Evolutionary conservation across 1,140 invertebrate species (phyloP).

Genomic region (Megalonaias nervosa): DNA sequence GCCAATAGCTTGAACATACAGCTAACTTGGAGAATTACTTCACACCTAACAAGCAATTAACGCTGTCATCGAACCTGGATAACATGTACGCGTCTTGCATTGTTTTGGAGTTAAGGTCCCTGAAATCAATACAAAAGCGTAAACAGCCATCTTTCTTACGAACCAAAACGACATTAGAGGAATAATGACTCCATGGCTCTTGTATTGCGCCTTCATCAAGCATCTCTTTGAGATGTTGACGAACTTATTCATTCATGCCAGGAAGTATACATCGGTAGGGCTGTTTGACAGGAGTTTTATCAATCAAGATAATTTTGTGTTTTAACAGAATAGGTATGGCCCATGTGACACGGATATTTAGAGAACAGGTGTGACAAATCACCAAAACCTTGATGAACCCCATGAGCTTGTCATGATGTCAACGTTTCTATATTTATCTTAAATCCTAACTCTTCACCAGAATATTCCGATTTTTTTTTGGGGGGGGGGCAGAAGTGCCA

Average conservation of each 20-base stretch:
- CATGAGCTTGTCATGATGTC: too few species aligned
- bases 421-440: too few species aligned
- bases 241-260: constrained; percentile 19
- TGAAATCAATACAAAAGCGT: constrained; percentile 10
- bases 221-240: constrained; percentile 8
- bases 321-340: constrained; percentile 5
- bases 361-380: constrained; percentile 8
- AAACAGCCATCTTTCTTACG: constrained; percentile 13
- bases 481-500: too few species aligned
- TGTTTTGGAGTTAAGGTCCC: background rate
- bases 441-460: too few species aligned
- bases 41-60: constrained; percentile 14
- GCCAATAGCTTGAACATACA: constrained; percentile 1
- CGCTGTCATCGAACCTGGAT: constrained; percentile 4
- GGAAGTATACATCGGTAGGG: constrained; percentile 7
- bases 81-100: constrained; percentile 8
- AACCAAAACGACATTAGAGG: constrained; percentile 21
- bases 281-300: constrained; percentile 21
- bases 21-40: background rate
- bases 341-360: constrained; percentile 9
- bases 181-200: background rate
- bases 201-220: constrained; percentile 3
- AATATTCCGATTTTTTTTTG: too few species aligned
- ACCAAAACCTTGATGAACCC: background rate
- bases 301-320: constrained; percentile 21